These are phyloP conservation scores for Eutolmus rufibarbis DNA, from an alignment of 2,888 invertebrate genomes.

Conservation along the genomic window DNA sequence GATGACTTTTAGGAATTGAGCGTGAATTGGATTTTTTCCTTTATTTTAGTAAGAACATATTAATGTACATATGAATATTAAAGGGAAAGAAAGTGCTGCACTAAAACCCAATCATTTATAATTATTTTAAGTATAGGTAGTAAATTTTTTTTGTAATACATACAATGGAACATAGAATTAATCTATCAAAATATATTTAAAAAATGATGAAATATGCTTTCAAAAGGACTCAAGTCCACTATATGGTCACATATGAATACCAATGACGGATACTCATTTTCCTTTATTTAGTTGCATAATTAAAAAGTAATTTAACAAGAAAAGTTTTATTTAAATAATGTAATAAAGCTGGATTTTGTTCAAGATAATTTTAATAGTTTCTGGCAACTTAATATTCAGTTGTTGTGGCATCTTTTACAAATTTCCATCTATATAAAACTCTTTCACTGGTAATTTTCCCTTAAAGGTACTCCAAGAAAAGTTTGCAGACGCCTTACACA, in stretches of 20 bases:
- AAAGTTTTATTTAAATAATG: neutral
- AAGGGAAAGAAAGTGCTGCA: too few relatives aligned
- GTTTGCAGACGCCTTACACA: neutral
- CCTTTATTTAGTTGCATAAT: neutral
- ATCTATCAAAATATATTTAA: too few relatives aligned
- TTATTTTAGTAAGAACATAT: too few relatives aligned
- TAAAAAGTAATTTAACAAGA: neutral
- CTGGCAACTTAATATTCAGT: neutral
- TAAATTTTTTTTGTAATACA: too few relatives aligned
- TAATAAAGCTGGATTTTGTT: neutral
- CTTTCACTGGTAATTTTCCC: neutral
- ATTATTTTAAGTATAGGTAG: too few relatives aligned
- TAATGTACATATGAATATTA: too few relatives aligned
- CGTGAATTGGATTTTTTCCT: neutral
- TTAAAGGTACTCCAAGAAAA: neutral
- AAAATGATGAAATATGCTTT: too few relatives aligned
- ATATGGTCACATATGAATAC: too few relatives aligned
- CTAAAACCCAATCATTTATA: too few relatives aligned
- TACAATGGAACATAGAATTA: too few relatives aligned
- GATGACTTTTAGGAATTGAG: neutral
- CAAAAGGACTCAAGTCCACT: too few relatives aligned
- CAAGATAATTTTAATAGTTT: neutral
- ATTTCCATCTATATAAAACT: neutral
- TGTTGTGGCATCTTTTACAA: neutral
- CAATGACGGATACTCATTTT: too few relatives aligned